Evolutionary conservation across 2,888 invertebrate species (phyloP).

Genomic region (Dusona sp.): DNA sequence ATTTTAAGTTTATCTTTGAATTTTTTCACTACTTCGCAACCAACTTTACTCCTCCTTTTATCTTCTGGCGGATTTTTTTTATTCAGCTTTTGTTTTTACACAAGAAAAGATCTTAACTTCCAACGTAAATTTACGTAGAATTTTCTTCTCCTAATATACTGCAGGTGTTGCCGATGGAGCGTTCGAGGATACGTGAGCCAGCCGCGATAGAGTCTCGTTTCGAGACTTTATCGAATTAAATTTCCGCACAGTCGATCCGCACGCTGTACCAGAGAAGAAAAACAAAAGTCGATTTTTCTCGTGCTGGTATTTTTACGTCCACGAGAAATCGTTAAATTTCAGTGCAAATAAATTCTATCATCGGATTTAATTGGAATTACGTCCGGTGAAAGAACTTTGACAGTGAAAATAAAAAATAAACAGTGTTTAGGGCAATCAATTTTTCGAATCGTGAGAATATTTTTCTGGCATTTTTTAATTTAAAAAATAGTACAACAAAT

Average conservation of each 20-base stretch:
- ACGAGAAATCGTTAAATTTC: slow-evolving; percentile 1
- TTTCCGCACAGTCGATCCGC: slow-evolving; percentile 50
- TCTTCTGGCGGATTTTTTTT: not conserved
- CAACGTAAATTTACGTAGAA: not conserved
- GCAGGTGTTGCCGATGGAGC: slow-evolving; percentile 26
- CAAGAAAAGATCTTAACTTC: not conserved
- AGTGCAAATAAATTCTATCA: not conserved
- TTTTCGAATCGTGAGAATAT: not conserved
- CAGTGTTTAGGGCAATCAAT: not conserved
- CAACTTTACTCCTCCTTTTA: no score
- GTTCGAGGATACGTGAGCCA: slow-evolving; percentile 27
- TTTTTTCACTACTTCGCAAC: no score
- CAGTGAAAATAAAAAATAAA: not conserved
- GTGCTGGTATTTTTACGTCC: not conserved
- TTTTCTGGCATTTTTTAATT: not conserved
- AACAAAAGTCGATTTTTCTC: not conserved
- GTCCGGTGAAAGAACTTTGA: not conserved
- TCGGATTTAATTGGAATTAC: not conserved
- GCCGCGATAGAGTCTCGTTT: slow-evolving; percentile 33
- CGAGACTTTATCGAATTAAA: slow-evolving; percentile 45
- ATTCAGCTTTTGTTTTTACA: not conserved
- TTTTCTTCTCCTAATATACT: slow-evolving; percentile 3
- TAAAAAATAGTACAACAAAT: not conserved
- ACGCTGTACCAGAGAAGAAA: slow-evolving; percentile 5
- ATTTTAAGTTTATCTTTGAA: no score